These are phyloP conservation scores for Vulpes lagopus DNA, from an alignment of 2,113 vertebrate genomes.

Conservation along the genomic window DNA sequence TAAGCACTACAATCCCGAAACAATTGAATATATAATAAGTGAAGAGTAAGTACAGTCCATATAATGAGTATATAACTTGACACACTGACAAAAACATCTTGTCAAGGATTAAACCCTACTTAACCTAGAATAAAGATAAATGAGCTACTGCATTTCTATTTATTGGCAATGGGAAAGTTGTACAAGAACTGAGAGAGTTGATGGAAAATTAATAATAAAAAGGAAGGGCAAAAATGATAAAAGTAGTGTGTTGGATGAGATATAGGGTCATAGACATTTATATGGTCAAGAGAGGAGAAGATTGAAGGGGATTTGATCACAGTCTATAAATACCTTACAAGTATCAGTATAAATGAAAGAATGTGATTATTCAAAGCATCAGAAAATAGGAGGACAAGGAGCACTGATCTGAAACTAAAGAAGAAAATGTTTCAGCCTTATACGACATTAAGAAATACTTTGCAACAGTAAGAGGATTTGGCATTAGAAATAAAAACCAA, in stretches of 20 bases:
- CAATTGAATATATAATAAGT: background rate
- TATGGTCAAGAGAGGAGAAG: conserved; percentile 71
- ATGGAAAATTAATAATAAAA: conserved; percentile 74
- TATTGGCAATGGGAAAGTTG: conserved; percentile 30
- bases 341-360: conserved; percentile 75
- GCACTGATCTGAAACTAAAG: conserved; percentile 78
- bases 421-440: conserved; percentile 70
- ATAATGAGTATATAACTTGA: background rate
- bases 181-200: conserved; percentile 56
- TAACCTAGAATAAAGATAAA: conserved; percentile 17
- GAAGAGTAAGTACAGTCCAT: background rate
- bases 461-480: conserved; percentile 52
- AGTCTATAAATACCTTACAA: conserved; percentile 81
- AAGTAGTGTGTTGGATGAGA: conserved; percentile 60
- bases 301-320: conserved; percentile 72
- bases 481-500: conserved; percentile 70
- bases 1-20: background rate
- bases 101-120: background rate
- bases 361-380: conserved; percentile 75
- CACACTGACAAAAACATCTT: background rate
- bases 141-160: conserved; percentile 29
- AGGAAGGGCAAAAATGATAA: conserved; percentile 59
- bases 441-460: conserved; percentile 74
- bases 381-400: conserved; percentile 68
- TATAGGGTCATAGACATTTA: conserved; percentile 70